A percentile compares a stretch with the other conserved stretches of the same genome.
These are phyloP conservation scores for Reticulitermes speratus DNA, from an alignment of 1,140 invertebrate genomes.

Conservation along the genomic window DNA sequence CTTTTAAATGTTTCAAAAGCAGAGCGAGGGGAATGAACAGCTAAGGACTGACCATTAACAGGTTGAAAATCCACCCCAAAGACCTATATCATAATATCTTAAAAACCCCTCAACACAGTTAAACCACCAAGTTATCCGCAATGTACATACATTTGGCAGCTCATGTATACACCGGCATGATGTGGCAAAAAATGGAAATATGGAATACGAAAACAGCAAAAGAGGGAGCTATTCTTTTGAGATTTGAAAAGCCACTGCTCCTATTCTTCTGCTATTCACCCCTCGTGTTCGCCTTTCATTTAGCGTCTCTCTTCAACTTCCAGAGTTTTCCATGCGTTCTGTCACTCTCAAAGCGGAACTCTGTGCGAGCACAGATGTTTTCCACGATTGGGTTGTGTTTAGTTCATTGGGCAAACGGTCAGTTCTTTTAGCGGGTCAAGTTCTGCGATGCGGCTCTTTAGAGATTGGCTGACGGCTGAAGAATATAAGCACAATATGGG, in stretches of 20 bases:
- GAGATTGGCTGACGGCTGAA: background rate
- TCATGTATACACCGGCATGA: background rate
- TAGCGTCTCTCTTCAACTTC: background rate
- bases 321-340: background rate
- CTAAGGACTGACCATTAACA: background rate
- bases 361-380: background rate
- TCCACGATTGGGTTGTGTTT: background rate
- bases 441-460: background rate
- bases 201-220: slow-evolving; percentile 9
- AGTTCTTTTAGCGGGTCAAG: slow-evolving; percentile 1
- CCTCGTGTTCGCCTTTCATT: background rate
- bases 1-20: background rate
- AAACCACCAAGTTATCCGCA: background rate
- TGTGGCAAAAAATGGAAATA: background rate
- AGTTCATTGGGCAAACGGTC: slow-evolving; percentile 2
- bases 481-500: background rate
- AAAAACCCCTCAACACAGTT: background rate
- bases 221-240: slow-evolving; percentile 6
- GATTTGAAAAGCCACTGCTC: background rate
- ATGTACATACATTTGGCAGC: background rate
- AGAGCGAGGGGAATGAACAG: background rate
- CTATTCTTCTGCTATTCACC: background rate
- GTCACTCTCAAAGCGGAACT: background rate
- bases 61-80: background rate
- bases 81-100: slow-evolving; percentile 1